Percentiles rank a stretch among this genome's conserved stretches.
Evolutionary conservation across 37 sponge, comb jelly and placozoan genomes (phyloP).

Genomic region (Aplysina aerophoba): DNA sequence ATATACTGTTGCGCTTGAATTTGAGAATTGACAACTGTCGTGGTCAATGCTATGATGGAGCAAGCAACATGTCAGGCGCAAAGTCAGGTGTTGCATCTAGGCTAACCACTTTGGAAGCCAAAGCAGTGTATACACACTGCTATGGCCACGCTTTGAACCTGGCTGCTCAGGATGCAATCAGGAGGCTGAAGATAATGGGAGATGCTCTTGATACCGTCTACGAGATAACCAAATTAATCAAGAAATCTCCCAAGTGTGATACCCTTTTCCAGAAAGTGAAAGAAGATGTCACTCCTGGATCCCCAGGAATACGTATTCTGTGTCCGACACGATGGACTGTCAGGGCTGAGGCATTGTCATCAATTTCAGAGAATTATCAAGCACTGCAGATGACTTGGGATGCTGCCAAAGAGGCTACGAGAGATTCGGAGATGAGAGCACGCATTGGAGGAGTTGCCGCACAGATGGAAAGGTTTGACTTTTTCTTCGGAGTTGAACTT

Average conservation of each 20-base stretch:
- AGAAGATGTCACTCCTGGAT: neutral
- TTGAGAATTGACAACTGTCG: neutral
- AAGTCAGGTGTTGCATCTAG: constrained; percentile 14
- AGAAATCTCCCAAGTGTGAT: constrained; percentile 28
- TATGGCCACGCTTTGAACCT: constrained; percentile 39
- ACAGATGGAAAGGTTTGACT: constrained; percentile 17
- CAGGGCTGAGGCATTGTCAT: neutral
- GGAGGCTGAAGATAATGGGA: neutral
- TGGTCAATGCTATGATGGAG: constrained; percentile 43
- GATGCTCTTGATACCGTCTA: constrained; percentile 19
- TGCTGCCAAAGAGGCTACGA: constrained; percentile 34
- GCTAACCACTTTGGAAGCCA: neutral
- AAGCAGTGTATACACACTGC: constrained; percentile 26
- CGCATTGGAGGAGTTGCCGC: neutral
- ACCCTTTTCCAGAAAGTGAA: neutral
- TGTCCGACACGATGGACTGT: constrained; percentile 45
- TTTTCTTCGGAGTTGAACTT: constrained; percentile 16
- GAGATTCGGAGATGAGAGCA: too few relatives aligned
- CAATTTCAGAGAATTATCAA: neutral
- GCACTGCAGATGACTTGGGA: neutral
- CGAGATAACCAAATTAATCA: constrained; percentile 22
- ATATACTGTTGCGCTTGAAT: too few relatives aligned
- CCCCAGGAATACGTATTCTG: constrained; percentile 24
- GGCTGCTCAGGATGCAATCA: constrained; percentile 18
- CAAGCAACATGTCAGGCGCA: constrained; percentile 8